Conservation (phyloP, 2,888 invertebrate species). For the Drosophila yooni region DNA sequence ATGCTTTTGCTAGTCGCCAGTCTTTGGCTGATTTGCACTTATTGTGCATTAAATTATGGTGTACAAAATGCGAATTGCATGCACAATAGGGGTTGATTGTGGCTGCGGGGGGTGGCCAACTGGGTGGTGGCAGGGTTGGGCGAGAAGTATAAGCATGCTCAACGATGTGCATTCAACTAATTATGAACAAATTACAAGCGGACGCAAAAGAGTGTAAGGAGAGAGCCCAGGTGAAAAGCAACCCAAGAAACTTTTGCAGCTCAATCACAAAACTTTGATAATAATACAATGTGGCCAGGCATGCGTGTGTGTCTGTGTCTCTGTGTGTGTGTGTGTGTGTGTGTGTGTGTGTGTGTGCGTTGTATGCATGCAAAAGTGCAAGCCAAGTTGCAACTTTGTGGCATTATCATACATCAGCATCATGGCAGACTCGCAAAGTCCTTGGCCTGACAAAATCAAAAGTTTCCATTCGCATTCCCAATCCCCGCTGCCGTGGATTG, state of each 20-base stretch:
- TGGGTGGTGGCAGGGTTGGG: not conserved
- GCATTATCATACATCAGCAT: conserved; percentile 63
- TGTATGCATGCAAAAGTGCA: conserved; percentile 56
- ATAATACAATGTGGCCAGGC: conserved; percentile 19
- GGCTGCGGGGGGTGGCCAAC: not conserved
- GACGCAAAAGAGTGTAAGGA: conserved; percentile 25
- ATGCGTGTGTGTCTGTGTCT: not conserved
- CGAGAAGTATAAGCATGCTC: conserved; percentile 25
- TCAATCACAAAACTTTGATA: conserved; percentile 71
- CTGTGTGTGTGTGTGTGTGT: conserved; percentile 21
- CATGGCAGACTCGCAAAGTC: conserved; percentile 31
- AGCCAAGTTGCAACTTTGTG: conserved; percentile 61
- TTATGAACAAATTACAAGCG: conserved; percentile 74
- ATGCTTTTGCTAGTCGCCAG: conserved; percentile 59
- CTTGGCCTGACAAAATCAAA: conserved; percentile 56
- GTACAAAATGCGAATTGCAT: conserved; percentile 20
- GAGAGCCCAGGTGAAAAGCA: conserved; percentile 45
- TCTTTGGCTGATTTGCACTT: conserved; percentile 72
- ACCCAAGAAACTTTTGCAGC: conserved; percentile 53
- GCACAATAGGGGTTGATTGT: conserved; percentile 11
- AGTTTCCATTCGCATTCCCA: conserved; percentile 6
- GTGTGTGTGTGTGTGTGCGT: conserved; percentile 17
- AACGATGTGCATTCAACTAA: conserved; percentile 76
- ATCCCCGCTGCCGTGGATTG: not conserved
- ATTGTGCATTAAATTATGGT: conserved; percentile 66